phyloP scores from a whole-genome alignment of 2,888 invertebrate genomes.

The Nephrotoma appendiculata region DNA sequence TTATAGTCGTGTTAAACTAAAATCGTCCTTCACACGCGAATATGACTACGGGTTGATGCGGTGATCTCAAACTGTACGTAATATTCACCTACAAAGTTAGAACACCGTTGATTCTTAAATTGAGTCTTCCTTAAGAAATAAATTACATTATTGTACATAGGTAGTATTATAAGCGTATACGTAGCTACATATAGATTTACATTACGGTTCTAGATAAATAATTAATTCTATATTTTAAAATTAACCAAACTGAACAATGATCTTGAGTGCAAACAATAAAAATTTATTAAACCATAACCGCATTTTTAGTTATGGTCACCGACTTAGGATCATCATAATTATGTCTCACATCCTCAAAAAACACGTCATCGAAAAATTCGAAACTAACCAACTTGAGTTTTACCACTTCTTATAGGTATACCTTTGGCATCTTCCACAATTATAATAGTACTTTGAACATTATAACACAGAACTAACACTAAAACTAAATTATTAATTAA shows the following conservation, averaged over 20 bases:
- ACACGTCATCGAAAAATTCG: neutral
- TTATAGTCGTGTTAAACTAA: too few relatives aligned
- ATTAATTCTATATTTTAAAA: neutral
- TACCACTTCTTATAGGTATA: conserved; percentile 12
- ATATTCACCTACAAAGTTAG: too few relatives aligned
- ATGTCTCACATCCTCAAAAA: neutral
- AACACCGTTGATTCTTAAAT: neutral
- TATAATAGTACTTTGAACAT: conserved; percentile 28
- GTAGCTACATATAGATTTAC: neutral
- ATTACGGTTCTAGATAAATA: neutral
- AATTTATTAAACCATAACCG: neutral
- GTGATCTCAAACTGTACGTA: too few relatives aligned
- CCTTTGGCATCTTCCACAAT: conserved; percentile 35
- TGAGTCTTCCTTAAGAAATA: neutral
- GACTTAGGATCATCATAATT: neutral
- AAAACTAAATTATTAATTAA: neutral
- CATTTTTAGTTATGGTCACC: neutral
- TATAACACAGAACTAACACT: neutral
- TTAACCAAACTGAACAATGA: neutral
- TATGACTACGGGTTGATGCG: too few relatives aligned
- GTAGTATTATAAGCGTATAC: too few relatives aligned
- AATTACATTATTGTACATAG: neutral
- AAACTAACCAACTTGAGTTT: neutral
- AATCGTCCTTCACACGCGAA: too few relatives aligned
- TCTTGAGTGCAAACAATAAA: neutral